phyloP scores from a whole-genome alignment of 2,888 invertebrate species.

The Luperina nickerlii region DNA sequence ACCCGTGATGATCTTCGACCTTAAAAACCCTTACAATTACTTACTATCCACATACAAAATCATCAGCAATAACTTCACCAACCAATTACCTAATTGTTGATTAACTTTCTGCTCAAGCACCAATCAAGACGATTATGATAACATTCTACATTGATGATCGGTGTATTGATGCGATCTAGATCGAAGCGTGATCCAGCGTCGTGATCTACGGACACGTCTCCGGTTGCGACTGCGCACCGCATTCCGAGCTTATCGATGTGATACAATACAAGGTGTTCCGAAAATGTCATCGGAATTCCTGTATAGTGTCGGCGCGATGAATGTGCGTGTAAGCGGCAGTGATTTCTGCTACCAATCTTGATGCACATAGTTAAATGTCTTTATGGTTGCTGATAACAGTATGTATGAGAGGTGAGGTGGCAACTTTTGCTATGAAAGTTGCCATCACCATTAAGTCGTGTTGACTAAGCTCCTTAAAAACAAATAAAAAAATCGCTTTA shows the following conservation, averaged over 20 bases:
- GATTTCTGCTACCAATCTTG: background rate
- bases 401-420: background rate
- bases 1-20: slow-evolving; percentile 35
- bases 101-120: slow-evolving; percentile 41
- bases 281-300: slow-evolving; percentile 49
- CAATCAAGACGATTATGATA: slow-evolving; percentile 42
- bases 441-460: background rate
- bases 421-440: background rate
- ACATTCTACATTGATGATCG: slow-evolving; percentile 62
- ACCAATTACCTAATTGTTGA: slow-evolving; percentile 33
- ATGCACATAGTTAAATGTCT: background rate
- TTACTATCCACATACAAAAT: background rate
- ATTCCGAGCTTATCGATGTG: slow-evolving; percentile 47
- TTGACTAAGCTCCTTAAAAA: background rate
- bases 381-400: background rate
- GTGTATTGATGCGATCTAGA: slow-evolving; percentile 55
- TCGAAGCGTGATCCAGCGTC: slow-evolving; percentile 65
- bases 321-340: background rate
- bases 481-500: background rate
- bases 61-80: slow-evolving; percentile 24
- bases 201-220: slow-evolving; percentile 65
- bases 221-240: slow-evolving; percentile 54
- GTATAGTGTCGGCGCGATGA: background rate
- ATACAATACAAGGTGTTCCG: slow-evolving; percentile 63
- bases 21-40: slow-evolving; percentile 19